phyloP scores from a whole-genome alignment of 2,888 invertebrate species.

The Lacanobia wlatinum region DNA sequence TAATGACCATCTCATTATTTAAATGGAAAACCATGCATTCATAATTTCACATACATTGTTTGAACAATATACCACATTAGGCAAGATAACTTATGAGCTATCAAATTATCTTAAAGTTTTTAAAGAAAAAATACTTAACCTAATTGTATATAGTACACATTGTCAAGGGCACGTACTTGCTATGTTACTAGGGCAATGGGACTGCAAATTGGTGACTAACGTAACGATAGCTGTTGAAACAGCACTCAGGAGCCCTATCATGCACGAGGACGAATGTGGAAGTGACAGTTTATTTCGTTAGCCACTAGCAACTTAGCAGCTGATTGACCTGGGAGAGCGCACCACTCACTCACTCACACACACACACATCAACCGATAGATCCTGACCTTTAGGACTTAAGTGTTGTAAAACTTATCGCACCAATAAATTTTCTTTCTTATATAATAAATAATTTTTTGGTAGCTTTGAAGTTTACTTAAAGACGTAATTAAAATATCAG shows the following conservation, averaged over 20 bases:
- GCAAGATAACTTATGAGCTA: too few species aligned
- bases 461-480: constrained; percentile 17
- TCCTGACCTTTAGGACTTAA: constrained; percentile 32
- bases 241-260: constrained; percentile 58
- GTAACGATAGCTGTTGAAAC: constrained; percentile 11
- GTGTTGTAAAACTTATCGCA: background rate
- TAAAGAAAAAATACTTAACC: too few species aligned
- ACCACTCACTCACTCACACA: constrained; percentile 59
- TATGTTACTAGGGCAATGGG: constrained; percentile 17
- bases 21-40: constrained; percentile 1
- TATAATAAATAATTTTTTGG: background rate
- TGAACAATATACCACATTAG: background rate
- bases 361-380: background rate
- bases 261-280: constrained; percentile 70
- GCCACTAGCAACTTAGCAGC: constrained; percentile 74
- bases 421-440: background rate
- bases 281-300: constrained; percentile 81
- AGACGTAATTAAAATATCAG: constrained; percentile 1
- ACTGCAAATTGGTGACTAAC: constrained; percentile 9
- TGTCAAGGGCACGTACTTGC: background rate
- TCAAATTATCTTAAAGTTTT: too few species aligned
- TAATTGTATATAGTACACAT: background rate
- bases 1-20: constrained; percentile 30
- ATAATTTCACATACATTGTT: background rate
- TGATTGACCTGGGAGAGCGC: constrained; percentile 74